Conservation (phyloP, 2,888 invertebrate genomes). For the Julus scanicus region DNA sequence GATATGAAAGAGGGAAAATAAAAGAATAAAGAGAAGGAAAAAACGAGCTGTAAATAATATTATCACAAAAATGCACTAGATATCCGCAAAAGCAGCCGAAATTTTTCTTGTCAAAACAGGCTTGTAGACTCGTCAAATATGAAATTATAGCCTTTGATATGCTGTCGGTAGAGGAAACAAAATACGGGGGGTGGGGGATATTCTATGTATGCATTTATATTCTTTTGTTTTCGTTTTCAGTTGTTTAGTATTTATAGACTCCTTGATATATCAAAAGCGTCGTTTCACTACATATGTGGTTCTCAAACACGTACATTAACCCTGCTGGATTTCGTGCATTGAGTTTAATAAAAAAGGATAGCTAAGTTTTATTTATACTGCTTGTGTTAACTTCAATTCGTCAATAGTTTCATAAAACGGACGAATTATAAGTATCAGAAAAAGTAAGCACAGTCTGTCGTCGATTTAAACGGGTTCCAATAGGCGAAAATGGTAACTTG, state of each 20-base stretch:
- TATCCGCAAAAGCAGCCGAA: background rate
- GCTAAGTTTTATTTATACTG: no score
- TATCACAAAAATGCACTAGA: constrained; percentile 40
- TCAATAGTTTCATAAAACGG: no score
- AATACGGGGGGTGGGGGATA: background rate
- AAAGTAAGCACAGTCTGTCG: no score
- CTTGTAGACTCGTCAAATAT: background rate
- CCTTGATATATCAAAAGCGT: no score
- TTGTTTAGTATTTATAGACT: background rate
- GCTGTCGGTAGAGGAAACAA: background rate
- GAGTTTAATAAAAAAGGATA: no score
- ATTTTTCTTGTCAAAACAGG: constrained; percentile 1
- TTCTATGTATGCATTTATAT: background rate
- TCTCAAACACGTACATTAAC: no score
- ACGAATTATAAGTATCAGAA: no score
- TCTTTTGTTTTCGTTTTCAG: background rate
- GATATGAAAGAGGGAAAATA: background rate
- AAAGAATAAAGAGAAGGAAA: background rate
- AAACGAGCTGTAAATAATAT: constrained; percentile 34
- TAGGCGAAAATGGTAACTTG: no score
- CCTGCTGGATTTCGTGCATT: no score
- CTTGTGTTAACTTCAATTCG: no score
- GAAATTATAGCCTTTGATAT: background rate
- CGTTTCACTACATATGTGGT: no score
- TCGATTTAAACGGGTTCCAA: no score